Base-by-base conservation (phyloP, 2,113 vertebrate genomes). In the Okapia johnstoni region DNA sequence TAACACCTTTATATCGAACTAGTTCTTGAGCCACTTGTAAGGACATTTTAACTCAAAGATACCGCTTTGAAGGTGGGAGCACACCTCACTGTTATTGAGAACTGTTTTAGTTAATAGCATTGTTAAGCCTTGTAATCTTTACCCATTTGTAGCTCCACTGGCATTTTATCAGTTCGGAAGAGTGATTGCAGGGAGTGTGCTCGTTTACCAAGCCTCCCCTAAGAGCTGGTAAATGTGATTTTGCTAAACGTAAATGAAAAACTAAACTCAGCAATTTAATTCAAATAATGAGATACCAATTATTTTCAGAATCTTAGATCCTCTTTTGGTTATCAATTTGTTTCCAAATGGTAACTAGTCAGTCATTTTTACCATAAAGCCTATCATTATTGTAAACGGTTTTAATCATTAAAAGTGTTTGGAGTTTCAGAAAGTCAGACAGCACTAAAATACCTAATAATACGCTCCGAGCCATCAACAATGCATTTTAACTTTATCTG, bases 341-440 rank as follows among this genome's bases (percentile, higher is more conserved):
- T 87, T 17, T 97, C 80, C 66, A 95, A 88, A 94, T 85, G 87
- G 40, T 95, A 98, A 79, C 87, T 97, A 94, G 63, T 97, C 96
- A 94, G 77, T 96, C 50, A 97, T 97, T 97, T 98, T 95, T 15
- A 83, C 40, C 80, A 10, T 91, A 97, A 98, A 98, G 79, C 63
- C 90, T 98, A 93, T 98, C 95, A 94, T 95, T 98, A 97, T 95
- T 80, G 94, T 97, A 98, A 98, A 97, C 81, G 73, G 15, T 95
- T 98, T 88, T 96, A 93, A 97, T 98, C 91, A 70, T 97, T 97
- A 88, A 90, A 97, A 98, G 36, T 70, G 43, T 83, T 97, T 19
- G 13, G 88, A 88, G 2, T 97, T 96, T 95, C 76, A 97, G 90
- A 97, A 97, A 95, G 60, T 86, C 97, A 88, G 92, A 85, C 61